Conservation (phyloP, 2,113 vertebrate species). For the Misgurnus anguillicaudatus region DNA sequence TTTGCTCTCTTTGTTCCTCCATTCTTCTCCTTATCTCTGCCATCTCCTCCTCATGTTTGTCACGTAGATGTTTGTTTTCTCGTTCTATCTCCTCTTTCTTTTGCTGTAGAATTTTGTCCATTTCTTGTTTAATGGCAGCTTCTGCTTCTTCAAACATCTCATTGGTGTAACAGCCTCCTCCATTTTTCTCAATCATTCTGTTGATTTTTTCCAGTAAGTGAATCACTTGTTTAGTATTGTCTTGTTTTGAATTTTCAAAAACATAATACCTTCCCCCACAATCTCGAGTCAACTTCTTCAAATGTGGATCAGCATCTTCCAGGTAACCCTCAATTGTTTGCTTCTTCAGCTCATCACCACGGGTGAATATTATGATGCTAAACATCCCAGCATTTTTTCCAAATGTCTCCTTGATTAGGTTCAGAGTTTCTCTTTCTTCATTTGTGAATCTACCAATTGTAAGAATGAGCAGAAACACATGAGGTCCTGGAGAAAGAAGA, state of each 20-base stretch:
- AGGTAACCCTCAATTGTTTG: not conserved
- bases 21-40: not conserved
- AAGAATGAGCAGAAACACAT: conserved; percentile 20
- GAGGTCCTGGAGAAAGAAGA: conserved; percentile 30
- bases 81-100: not conserved
- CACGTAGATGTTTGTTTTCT: not conserved
- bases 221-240: not conserved
- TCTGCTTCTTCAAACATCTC: not conserved
- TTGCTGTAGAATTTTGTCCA: not conserved
- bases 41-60: not conserved
- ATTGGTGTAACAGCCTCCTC: conserved; percentile 1
- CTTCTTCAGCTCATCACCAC: not conserved
- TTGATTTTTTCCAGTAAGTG: not conserved
- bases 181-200: not conserved
- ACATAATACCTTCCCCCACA: not conserved
- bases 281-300: not conserved
- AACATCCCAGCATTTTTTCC: not conserved
- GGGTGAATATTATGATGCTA: conserved; percentile 10
- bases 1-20: not conserved
- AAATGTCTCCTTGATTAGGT: not conserved
- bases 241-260: not conserved
- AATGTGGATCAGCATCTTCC: not conserved
- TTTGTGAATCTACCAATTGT: not conserved
- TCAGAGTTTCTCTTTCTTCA: conserved; percentile 2
- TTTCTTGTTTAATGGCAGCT: conserved; percentile 7